Evolutionary conservation across 2,797 vertebrate species (phyloP).

Genomic region (Tiaroga cobitis): DNA sequence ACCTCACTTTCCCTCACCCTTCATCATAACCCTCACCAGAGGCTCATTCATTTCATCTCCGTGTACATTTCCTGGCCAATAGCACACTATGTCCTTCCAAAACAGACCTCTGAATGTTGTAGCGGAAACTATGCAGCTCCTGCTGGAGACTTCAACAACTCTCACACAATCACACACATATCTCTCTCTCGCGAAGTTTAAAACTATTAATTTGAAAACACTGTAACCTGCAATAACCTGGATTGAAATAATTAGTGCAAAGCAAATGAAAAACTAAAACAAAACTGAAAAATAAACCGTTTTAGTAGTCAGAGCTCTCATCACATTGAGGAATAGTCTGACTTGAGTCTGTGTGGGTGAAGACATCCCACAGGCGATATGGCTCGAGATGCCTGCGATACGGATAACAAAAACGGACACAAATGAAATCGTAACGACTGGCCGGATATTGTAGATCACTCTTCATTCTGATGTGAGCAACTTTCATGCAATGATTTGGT

Average conservation of each 20-base stretch:
- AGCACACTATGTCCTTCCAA: constrained; percentile 70
- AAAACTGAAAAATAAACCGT: background rate
- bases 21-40: constrained; percentile 62
- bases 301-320: background rate
- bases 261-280: background rate
- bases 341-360: constrained; percentile 7
- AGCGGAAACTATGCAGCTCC: constrained; percentile 69
- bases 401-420: constrained; percentile 38
- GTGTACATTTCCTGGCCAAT: constrained; percentile 69
- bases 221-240: background rate
- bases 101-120: constrained; percentile 67
- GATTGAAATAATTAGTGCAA: background rate
- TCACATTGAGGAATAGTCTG: background rate
- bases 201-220: background rate
- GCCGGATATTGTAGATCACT: constrained; percentile 1
- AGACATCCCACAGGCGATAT: constrained; percentile 13
- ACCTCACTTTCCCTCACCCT: constrained; percentile 69
- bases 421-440: background rate
- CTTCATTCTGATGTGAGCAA: background rate
- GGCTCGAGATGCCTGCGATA: constrained; percentile 35
- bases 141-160: constrained; percentile 10
- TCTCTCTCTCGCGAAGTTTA: background rate
- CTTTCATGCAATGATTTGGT: constrained; percentile 8
- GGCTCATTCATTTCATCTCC: constrained; percentile 67
- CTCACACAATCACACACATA: constrained; percentile 5